Conservation (phyloP, 2,888 invertebrate genomes). For the Eupithecia inturbata region DNA sequence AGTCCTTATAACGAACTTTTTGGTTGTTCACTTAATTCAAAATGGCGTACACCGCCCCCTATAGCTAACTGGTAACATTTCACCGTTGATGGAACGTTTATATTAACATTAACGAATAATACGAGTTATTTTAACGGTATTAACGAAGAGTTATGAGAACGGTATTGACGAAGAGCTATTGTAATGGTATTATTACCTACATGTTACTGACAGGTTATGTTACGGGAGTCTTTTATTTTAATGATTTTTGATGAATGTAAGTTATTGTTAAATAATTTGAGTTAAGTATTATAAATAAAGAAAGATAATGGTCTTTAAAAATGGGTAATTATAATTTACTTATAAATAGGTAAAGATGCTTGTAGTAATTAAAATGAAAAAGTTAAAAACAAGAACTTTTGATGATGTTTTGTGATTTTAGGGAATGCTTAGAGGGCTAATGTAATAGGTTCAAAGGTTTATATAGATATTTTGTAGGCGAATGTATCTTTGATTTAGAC, state of each 20-base stretch:
- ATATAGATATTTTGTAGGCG: conserved; percentile 7
- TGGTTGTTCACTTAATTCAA: conserved; percentile 80
- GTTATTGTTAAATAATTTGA: conserved; percentile 29
- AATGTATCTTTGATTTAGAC: not conserved
- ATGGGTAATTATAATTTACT: not conserved
- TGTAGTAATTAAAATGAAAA: not conserved
- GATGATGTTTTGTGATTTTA: conserved; percentile 7
- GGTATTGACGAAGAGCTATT: conserved; percentile 32
- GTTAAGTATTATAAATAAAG: conserved; percentile 33
- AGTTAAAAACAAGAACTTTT: conserved; percentile 13
- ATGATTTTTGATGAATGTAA: conserved; percentile 39
- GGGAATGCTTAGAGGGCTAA: conserved; percentile 39
- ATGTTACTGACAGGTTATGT: conserved; percentile 66
- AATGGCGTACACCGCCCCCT: conserved; percentile 69
- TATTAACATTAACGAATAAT: conserved; percentile 76
- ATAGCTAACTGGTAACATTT: conserved; percentile 80
- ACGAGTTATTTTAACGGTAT: conserved; percentile 67
- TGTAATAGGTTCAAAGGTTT: conserved; percentile 30
- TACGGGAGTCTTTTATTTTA: conserved; percentile 44
- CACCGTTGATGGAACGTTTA: conserved; percentile 83
- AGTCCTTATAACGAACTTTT: conserved; percentile 84
- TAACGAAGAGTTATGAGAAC: conserved; percentile 12
- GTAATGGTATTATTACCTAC: conserved; percentile 51
- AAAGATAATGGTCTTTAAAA: conserved; percentile 33
- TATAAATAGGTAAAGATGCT: not conserved